Evolutionary conservation across 2,113 vertebrate genomes (phyloP).

Genomic region (Cranoglanis bouderius): DNA sequence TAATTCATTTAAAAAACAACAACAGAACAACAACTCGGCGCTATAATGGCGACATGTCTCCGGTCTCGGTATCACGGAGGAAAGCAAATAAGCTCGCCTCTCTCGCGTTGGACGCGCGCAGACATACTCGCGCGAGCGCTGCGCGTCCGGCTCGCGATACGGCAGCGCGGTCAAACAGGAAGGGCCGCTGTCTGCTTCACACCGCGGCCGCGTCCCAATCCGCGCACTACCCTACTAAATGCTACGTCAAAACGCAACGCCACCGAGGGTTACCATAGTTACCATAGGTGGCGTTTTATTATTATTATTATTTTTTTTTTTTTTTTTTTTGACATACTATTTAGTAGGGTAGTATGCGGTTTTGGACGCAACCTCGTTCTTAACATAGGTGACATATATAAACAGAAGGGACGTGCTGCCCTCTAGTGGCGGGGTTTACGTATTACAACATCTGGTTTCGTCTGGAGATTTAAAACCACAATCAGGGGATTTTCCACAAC

Average conservation of each 20-base stretch:
- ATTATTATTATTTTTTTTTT: background rate
- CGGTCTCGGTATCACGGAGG: conserved; percentile 49
- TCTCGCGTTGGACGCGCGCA: conserved; percentile 56
- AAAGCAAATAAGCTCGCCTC: conserved; percentile 60
- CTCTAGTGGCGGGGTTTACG: conserved; percentile 68
- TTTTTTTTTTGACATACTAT: background rate
- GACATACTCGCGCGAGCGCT: conserved; percentile 71
- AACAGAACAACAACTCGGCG: background rate
- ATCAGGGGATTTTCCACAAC: conserved; percentile 13
- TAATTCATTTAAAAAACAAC: background rate
- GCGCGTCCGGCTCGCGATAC: conserved; percentile 64
- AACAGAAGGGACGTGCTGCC: conserved; percentile 71
- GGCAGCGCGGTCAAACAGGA: conserved; percentile 81
- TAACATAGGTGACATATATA: conserved; percentile 22
- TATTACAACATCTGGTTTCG: background rate
- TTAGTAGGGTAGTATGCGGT: conserved; percentile 17
- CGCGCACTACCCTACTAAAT: conserved; percentile 6
- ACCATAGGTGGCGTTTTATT: conserved; percentile 2
- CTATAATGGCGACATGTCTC: conserved; percentile 52
- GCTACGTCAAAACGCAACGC: conserved; percentile 5
- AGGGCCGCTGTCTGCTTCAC: conserved; percentile 72
- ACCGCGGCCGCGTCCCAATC: conserved; percentile 30
- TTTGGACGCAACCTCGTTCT: conserved; percentile 28
- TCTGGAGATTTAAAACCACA: background rate
- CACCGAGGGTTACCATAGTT: conserved; percentile 27